Conservation (phyloP, 2,888 invertebrate species). For the Cylloceria caligata region DNA sequence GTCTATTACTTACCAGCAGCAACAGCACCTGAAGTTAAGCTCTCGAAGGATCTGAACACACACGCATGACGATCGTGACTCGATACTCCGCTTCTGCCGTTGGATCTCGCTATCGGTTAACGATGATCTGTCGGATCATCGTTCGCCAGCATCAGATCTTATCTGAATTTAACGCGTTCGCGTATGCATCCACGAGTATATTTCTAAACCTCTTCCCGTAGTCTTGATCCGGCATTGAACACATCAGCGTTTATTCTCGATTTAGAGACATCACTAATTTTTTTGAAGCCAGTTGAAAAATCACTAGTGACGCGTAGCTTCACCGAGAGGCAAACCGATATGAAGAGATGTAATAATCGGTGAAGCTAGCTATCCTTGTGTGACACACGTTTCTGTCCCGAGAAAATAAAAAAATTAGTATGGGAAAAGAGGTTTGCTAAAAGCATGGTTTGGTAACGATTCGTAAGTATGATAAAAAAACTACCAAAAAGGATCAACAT, state of each 20-base stretch:
- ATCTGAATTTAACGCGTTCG: conserved; percentile 72
- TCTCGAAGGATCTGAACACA: conserved; percentile 41
- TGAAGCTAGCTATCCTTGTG: conserved; percentile 6
- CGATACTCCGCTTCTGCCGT: conserved; percentile 56
- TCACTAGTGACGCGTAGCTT: background rate
- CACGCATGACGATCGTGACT: conserved; percentile 64
- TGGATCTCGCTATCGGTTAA: conserved; percentile 67
- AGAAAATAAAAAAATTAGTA: background rate
- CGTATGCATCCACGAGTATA: conserved; percentile 57
- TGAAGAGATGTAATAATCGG: background rate
- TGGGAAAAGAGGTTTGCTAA: too few species aligned
- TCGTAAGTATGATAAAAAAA: too few species aligned
- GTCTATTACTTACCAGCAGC: conserved; percentile 39
- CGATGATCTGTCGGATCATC: conserved; percentile 79
- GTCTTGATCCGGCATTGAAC: background rate
- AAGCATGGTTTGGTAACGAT: too few species aligned
- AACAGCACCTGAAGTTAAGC: conserved; percentile 47
- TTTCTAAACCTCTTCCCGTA: conserved; percentile 19
- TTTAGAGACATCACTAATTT: background rate
- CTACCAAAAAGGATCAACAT: too few species aligned
- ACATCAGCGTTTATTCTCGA: conserved; percentile 13
- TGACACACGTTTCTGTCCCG: background rate
- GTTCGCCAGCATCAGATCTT: conserved; percentile 61
- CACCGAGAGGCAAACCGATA: background rate
- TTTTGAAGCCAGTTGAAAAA: background rate